Evolutionary conservation across 2,113 vertebrate genomes (phyloP).

Genomic region (Etheostoma cragini): DNA sequence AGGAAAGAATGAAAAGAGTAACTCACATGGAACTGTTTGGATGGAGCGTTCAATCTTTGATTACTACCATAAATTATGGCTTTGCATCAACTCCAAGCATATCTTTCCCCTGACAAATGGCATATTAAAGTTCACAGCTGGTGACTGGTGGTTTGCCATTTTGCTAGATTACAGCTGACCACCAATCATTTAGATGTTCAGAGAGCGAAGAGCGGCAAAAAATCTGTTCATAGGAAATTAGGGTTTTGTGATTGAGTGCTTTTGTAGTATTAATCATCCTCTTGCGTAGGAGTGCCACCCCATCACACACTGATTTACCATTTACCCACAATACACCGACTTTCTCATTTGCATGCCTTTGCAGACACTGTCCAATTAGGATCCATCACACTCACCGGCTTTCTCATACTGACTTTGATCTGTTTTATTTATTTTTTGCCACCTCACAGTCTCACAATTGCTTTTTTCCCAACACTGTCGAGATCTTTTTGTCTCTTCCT

Average conservation of each 20-base stretch:
- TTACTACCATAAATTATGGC: conserved; percentile 55
- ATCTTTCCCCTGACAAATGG: conserved; percentile 64
- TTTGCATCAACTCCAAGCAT: conserved; percentile 40
- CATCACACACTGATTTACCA: conserved; percentile 61
- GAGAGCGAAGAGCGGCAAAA: conserved; percentile 51
- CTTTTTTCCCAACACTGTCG: conserved; percentile 22
- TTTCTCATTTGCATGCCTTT: conserved; percentile 74
- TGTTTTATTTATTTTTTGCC: conserved; percentile 18
- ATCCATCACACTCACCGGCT: conserved; percentile 68
- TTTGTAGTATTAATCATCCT: conserved; percentile 70
- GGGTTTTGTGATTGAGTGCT: conserved; percentile 69
- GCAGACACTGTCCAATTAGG: conserved; percentile 77
- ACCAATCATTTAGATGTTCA: conserved; percentile 65
- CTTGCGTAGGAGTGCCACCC: conserved; percentile 38
- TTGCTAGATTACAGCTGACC: conserved; percentile 62
- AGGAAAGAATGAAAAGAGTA: conserved; percentile 10
- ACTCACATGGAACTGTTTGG: conserved; percentile 19
- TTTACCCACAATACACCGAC: conserved; percentile 70
- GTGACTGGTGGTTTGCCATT: conserved; percentile 65
- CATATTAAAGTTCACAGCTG: conserved; percentile 60
- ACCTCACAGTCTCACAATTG: conserved; percentile 45
- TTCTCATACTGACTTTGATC: conserved; percentile 66
- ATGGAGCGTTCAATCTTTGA: conserved; percentile 35
- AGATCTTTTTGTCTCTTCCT: conserved; percentile 58
- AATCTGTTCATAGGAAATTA: conserved; percentile 64